Conservation (phyloP, 2,888 invertebrate species). For the Nephrotoma guestfalica region DNA sequence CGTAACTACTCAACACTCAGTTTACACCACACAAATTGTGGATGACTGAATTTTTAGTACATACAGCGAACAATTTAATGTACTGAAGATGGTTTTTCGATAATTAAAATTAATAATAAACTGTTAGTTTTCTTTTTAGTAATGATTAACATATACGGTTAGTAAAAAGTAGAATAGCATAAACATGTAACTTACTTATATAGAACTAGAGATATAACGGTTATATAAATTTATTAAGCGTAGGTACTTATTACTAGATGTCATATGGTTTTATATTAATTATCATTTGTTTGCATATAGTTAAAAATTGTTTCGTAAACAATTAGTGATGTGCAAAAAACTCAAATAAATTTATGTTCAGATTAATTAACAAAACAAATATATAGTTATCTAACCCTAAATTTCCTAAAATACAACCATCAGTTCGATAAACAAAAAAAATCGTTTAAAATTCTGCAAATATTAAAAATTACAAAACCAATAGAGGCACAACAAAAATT, state of each 20-base stretch:
- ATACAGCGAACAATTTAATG: background rate
- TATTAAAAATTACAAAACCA: no score
- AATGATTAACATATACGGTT: background rate
- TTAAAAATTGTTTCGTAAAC: background rate
- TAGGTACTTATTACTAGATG: background rate
- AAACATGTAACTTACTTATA: background rate
- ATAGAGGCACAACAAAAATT: no score
- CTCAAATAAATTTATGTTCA: no score
- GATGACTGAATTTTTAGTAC: background rate
- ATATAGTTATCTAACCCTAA: no score
- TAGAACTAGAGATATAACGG: background rate
- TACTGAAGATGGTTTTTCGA: background rate
- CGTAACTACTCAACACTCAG: background rate
- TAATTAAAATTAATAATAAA: background rate
- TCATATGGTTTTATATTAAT: background rate
- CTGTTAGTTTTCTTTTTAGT: background rate
- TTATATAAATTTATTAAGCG: background rate
- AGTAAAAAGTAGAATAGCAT: background rate
- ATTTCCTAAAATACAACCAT: no score
- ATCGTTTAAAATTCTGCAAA: no score
- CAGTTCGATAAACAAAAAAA: no score
- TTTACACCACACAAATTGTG: background rate
- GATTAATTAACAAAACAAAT: no score
- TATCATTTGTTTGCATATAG: background rate
- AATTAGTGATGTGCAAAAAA: background rate